Percentiles rank a stretch among this genome's conserved stretches.
phyloP scores from a whole-genome alignment of 2,797 vertebrate species.

The Huso huso region DNA sequence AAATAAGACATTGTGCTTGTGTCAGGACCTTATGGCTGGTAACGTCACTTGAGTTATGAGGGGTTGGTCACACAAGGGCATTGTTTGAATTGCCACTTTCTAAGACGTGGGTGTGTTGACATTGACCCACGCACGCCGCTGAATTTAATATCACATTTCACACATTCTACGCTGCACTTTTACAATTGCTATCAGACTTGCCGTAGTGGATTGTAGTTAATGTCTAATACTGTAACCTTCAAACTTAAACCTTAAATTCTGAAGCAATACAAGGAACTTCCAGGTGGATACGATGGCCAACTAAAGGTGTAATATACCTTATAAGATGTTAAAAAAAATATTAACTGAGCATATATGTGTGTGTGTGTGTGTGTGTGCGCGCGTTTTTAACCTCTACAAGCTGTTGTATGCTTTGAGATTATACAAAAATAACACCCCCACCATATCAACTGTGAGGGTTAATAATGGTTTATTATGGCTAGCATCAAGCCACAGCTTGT shows the following conservation, averaged over 20 bases:
- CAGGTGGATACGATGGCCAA: too few relatives aligned
- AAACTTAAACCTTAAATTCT: too few relatives aligned
- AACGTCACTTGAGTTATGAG: conserved; percentile 11
- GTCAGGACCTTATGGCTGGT: conserved; percentile 11
- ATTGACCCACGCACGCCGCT: conserved; percentile 6
- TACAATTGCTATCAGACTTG: not conserved
- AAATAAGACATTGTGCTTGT: conserved; percentile 13
- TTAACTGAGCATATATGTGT: too few relatives aligned
- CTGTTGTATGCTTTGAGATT: too few relatives aligned
- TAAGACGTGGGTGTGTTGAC: conserved; percentile 6
- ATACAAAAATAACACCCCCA: too few relatives aligned
- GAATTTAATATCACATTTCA: not conserved
- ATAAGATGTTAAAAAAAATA: too few relatives aligned
- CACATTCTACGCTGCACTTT: not conserved
- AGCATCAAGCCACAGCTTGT: not conserved
- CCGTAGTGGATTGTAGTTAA: too few relatives aligned
- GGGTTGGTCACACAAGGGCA: conserved; percentile 13
- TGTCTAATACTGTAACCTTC: not conserved
- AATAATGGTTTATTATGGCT: not conserved
- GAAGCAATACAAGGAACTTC: too few relatives aligned
- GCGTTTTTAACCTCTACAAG: too few relatives aligned
- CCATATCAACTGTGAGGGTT: too few relatives aligned
- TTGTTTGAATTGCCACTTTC: conserved; percentile 6
- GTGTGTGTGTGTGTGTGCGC: too few relatives aligned
- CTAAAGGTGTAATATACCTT: too few relatives aligned